Evolutionary conservation across 2,113 vertebrate species (phyloP).

Genomic region (Dromaius novaehollandiae): DNA sequence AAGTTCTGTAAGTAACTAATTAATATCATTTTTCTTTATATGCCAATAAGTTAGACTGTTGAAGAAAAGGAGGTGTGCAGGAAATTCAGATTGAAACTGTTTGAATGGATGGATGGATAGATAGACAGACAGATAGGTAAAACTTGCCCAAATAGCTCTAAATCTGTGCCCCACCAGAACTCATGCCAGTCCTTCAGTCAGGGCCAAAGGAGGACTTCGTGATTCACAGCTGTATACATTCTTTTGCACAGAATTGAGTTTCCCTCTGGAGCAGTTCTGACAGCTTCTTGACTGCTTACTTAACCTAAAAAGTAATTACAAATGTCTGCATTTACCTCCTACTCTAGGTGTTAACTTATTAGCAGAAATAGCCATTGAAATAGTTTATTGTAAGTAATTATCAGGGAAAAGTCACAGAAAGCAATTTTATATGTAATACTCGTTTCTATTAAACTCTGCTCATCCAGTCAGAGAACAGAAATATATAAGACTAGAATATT

Average conservation of each 20-base stretch:
- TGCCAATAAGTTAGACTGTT: constrained; percentile 10
- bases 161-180: background rate
- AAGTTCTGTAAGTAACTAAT: constrained; percentile 63
- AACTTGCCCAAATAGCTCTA: background rate
- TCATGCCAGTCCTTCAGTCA: background rate
- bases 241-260: background rate
- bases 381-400: background rate
- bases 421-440: background rate
- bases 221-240: background rate
- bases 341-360: background rate
- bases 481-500: background rate
- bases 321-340: background rate
- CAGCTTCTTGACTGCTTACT: background rate
- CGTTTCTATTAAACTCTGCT: background rate
- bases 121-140: background rate
- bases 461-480: background rate
- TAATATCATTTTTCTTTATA: constrained; percentile 53
- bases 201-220: background rate
- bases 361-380: background rate
- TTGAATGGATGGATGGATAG: background rate
- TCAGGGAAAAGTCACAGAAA: background rate
- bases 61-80: background rate
- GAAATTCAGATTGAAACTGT: background rate
- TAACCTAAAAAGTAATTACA: background rate
- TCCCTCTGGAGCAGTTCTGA: background rate